phyloP scores from a whole-genome alignment of 2,797 vertebrate genomes.

The Halcyon smyrnensis region DNA sequence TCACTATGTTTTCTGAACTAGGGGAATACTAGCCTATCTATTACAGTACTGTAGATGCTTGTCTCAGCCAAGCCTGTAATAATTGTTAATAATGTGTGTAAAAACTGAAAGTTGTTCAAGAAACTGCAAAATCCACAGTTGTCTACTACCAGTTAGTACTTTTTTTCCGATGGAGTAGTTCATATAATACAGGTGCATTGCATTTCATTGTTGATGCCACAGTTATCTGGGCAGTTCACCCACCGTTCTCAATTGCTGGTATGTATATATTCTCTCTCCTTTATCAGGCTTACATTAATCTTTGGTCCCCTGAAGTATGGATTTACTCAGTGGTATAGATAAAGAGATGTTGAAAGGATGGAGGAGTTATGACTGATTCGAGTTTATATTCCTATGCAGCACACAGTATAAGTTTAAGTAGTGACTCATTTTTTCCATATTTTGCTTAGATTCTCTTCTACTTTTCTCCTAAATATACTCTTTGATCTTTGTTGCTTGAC shows the following conservation, averaged over 20 bases:
- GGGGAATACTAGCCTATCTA: neutral
- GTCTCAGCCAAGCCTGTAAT: conserved; percentile 31
- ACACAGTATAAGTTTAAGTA: neutral
- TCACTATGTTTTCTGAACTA: neutral
- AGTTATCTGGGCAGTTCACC: neutral
- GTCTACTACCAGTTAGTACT: neutral
- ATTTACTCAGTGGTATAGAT: neutral
- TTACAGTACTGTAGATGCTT: neutral
- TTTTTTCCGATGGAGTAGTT: neutral
- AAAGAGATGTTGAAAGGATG: neutral
- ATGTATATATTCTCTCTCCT: neutral
- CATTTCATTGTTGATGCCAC: neutral
- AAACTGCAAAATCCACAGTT: neutral
- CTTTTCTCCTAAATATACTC: neutral
- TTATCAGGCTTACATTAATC: neutral
- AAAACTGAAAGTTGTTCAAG: neutral
- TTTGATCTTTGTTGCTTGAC: neutral
- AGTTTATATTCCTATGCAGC: neutral
- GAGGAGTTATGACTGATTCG: neutral
- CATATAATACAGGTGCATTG: neutral
- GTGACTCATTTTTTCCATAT: neutral
- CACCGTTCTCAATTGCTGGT: neutral
- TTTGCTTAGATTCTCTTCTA: neutral
- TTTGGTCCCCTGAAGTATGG: neutral
- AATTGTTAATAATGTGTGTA: neutral